phyloP scores from a whole-genome alignment of 2,888 invertebrate species.

The Trichogramma evanescens region DNA sequence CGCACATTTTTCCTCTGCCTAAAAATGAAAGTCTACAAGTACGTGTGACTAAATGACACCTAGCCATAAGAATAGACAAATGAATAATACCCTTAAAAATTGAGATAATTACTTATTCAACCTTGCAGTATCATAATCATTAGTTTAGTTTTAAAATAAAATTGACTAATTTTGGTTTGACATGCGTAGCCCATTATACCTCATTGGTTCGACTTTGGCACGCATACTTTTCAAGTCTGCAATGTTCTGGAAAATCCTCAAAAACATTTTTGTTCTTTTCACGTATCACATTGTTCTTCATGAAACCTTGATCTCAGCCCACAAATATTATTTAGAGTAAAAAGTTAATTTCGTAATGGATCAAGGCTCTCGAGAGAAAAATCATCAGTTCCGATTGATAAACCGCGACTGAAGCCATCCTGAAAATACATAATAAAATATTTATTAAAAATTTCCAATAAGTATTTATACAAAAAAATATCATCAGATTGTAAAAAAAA shows the following conservation, averaged over 20 bases:
- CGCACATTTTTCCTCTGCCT: no score
- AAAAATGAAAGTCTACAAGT: no score
- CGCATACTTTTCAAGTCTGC: constrained; percentile 15
- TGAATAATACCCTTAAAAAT: background rate
- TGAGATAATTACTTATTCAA: background rate
- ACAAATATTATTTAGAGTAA: background rate
- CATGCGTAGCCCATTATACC: constrained; percentile 15
- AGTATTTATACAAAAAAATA: background rate
- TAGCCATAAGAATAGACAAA: background rate
- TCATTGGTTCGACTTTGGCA: constrained; percentile 22
- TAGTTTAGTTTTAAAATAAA: constrained; percentile 28
- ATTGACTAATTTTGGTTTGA: constrained; percentile 45
- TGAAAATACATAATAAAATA: constrained; percentile 48
- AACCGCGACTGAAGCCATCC: constrained; percentile 84
- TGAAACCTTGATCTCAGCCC: constrained; percentile 9
- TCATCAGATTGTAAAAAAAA: background rate
- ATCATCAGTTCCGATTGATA: constrained; percentile 85
- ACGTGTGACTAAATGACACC: no score
- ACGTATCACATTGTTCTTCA: constrained; percentile 17
- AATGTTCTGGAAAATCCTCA: constrained; percentile 13
- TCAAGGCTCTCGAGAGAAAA: constrained; percentile 91
- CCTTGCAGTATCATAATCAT: constrained; percentile 30
- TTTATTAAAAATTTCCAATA: background rate
- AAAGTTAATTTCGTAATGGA: constrained; percentile 67
- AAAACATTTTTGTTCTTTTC: constrained; percentile 8